Evolutionary conservation across 2,797 vertebrate species (phyloP).

Genomic region (Chaetophractus vellerosus): DNA sequence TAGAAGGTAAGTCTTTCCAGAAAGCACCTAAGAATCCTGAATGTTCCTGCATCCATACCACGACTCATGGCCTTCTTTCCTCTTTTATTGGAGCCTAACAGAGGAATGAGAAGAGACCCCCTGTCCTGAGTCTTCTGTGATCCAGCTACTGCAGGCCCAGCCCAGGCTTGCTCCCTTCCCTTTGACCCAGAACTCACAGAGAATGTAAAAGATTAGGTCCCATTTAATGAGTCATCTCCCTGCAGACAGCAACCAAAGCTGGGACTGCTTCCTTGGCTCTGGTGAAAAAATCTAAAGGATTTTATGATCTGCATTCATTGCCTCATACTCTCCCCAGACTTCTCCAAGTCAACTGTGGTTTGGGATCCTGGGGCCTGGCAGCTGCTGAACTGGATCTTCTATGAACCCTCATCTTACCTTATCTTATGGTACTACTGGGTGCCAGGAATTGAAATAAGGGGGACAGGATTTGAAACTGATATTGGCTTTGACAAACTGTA

Average conservation of each 20-base stretch:
- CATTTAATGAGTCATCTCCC: not conserved
- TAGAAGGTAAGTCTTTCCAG: not conserved
- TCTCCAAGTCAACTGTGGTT: not conserved
- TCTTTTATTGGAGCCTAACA: not conserved
- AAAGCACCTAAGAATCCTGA: not conserved
- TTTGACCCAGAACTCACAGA: not conserved
- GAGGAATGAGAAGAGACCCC: not conserved
- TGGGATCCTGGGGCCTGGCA: not conserved
- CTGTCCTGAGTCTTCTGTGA: not conserved
- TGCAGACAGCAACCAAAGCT: not conserved
- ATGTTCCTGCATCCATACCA: not conserved
- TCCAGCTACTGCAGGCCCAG: not conserved
- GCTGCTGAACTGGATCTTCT: not conserved
- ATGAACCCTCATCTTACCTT: not conserved
- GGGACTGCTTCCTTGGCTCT: not conserved
- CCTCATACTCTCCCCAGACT: not conserved
- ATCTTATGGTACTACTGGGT: not conserved
- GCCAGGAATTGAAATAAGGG: not conserved
- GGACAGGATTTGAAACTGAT: not conserved
- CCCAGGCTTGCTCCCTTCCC: not conserved
- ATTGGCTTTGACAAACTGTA: no score
- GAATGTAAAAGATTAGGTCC: not conserved
- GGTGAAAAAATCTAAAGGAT: not conserved
- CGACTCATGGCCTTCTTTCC: not conserved
- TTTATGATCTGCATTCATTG: not conserved